Evolutionary conservation across 1,140 invertebrate species (phyloP).

Genomic region (Adelges cooleyi): DNA sequence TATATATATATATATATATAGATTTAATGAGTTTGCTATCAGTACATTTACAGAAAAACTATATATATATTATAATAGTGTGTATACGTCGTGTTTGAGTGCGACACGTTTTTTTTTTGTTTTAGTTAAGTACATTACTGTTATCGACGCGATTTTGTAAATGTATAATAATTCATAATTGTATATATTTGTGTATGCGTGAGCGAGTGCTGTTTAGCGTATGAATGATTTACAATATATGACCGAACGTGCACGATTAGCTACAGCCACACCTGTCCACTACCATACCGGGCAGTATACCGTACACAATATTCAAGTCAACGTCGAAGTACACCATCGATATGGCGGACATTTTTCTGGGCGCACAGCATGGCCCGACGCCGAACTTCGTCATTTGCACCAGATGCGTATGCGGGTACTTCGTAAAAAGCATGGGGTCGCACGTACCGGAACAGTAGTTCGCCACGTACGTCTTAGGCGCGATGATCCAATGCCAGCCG

Average conservation of each 20-base stretch:
- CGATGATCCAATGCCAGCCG: slow-evolving; percentile 97
- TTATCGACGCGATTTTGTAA: neutral
- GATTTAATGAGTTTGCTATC: no score
- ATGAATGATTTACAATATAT: slow-evolving; percentile 40
- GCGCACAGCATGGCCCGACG: slow-evolving; percentile 77
- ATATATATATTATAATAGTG: no score
- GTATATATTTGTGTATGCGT: neutral
- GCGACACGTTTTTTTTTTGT: no score
- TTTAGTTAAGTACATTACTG: no score
- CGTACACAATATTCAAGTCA: slow-evolving; percentile 75
- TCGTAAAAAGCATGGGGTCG: slow-evolving; percentile 50
- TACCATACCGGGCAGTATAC: slow-evolving; percentile 81
- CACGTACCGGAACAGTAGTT: slow-evolving; percentile 95
- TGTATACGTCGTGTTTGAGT: no score
- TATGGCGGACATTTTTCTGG: slow-evolving; percentile 75
- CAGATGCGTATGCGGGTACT: slow-evolving; percentile 84
- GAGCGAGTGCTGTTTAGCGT: neutral
- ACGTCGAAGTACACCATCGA: slow-evolving; percentile 88
- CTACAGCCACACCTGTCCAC: slow-evolving; percentile 79
- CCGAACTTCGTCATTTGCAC: slow-evolving; percentile 55
- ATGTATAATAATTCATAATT: no score
- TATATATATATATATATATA: no score
- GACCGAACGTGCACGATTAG: neutral
- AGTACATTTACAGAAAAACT: no score
- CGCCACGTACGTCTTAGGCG: slow-evolving; percentile 87